Base-by-base conservation (phyloP, 2,797 vertebrate species). In the Fratercula arctica region DNA sequence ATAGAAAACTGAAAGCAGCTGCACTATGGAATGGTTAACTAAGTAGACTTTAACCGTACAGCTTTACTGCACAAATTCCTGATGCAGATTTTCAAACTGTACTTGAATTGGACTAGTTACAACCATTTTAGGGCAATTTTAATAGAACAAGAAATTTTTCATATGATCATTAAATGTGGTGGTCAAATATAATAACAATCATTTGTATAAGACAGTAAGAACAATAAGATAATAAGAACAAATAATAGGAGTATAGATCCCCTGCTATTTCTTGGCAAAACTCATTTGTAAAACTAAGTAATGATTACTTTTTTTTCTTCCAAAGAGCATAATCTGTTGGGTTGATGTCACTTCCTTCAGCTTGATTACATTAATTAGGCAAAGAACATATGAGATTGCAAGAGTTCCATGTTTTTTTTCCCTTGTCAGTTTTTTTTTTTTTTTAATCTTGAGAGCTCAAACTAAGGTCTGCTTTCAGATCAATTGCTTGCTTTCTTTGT, bases 351-450 rank as follows among this genome's bases (percentile, higher is more conserved):
- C 97, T 97, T 98, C 98, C 98, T 98, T 98, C 97, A 98, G 66
- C 83, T 96, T 98, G 98, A 98, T 98, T 98, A 98, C 98, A 98
- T 98, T 98, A 98, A 98, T 98, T 98, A 98, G 98, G 97, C 90
- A 94, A 79, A 93, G 92, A 70, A 3, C 29, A 67, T 83, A 72
- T 1, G 14, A 82, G 72, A 91, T 73, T 87, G 63, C 46, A 73
- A 95, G 95, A 93, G 67, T 90, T 90, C 90, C 37, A 19, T 85
- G 37, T 15, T 54, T 73, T 51, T 90, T 92, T 89, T 29, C 13
- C 18, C 39, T 19, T 25, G 5, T 23, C 67, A 56, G 17, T 48
- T 92, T 46, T 79, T 0, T 14, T 84, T 82, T 87, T 75, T 46
- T 67, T 85, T 54, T 59, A 7, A 29, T 57, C 39, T 85, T 67